A percentile compares a stretch with the other conserved stretches of the same genome.
phyloP scores from a whole-genome alignment of 2,797 vertebrate genomes.

The Tolypeutes matacus region DNA sequence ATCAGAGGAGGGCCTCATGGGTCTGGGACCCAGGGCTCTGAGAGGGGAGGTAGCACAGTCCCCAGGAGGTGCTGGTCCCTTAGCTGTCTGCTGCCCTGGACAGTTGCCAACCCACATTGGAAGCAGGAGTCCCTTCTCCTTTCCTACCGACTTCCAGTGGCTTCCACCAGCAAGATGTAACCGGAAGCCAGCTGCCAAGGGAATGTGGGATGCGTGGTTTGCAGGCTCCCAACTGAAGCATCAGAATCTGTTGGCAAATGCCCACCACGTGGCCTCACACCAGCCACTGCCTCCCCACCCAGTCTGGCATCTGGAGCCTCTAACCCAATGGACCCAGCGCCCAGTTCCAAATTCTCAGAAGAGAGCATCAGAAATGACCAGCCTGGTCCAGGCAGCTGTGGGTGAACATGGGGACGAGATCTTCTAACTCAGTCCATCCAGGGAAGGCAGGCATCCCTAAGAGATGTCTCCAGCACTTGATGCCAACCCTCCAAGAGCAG shows the following conservation, averaged over 20 bases:
- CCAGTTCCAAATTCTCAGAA: not conserved
- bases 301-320: not conserved
- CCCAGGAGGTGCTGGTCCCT: not conserved
- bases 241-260: not conserved
- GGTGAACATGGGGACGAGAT: not conserved
- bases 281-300: not conserved
- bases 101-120: not conserved
- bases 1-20: not conserved
- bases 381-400: not conserved
- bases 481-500: not conserved
- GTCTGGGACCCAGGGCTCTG: not conserved
- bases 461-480: not conserved
- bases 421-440: not conserved
- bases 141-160: not conserved
- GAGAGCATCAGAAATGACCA: not conserved
- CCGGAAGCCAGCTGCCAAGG: not conserved
- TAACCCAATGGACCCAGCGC: not conserved
- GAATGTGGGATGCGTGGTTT: not conserved
- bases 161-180: not conserved
- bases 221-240: not conserved
- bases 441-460: not conserved
- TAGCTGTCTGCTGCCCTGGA: not conserved
- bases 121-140: not conserved
- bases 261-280: not conserved
- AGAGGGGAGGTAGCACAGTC: not conserved